Base-by-base conservation (phyloP, 2,888 invertebrate genomes). In the Cataglyphis cursor region DNA sequence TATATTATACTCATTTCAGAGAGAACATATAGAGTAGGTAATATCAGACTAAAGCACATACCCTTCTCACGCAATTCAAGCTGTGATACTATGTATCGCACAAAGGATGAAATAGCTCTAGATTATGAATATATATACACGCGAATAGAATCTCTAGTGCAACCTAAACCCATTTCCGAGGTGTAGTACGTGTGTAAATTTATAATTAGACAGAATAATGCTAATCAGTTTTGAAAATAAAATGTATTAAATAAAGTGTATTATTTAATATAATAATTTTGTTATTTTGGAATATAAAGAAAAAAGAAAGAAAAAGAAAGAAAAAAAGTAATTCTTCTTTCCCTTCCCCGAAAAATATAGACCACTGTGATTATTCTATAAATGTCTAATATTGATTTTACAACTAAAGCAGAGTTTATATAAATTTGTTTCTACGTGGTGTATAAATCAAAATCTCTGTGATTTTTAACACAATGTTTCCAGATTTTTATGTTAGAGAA, bases 81-180 rank as follows among this genome's bases (percentile, higher is more conserved):
- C 21, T 68, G 59, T 21, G n/a, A 59, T 59, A 31, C 41, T 44
- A 18, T 44, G 31, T 59, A 31, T 38, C 21, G 51, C 8, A 59
- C 78, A 44, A 48, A 85, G 81, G 41, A 54, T 38, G 66, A 84
- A 72, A 57, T 51, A n/a, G 1, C 51, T 51, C n/a, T 51, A 48
- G 5, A 48, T 48, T 8, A 51, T n/a, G n/a, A n/a, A 51, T 41
- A 62, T 62, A 31, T 41, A 18, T 21, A 44, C 18, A 51, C 54
- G 21, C 41, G 41, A 38, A 59, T 64, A 74, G 62, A 81, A 35
- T 3, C 21, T 8, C 31, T 8, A n/a, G 28, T 41, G 12, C 54
- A 65, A 64, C 73, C 35, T 73, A 66, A 65, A 54, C 9, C 21
- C 15, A 64, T 80, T 62, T 57, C 44, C 59, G 21, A 66, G 44